Conservation (phyloP, 2,888 invertebrate genomes). For the Luffia ferchaultella region DNA sequence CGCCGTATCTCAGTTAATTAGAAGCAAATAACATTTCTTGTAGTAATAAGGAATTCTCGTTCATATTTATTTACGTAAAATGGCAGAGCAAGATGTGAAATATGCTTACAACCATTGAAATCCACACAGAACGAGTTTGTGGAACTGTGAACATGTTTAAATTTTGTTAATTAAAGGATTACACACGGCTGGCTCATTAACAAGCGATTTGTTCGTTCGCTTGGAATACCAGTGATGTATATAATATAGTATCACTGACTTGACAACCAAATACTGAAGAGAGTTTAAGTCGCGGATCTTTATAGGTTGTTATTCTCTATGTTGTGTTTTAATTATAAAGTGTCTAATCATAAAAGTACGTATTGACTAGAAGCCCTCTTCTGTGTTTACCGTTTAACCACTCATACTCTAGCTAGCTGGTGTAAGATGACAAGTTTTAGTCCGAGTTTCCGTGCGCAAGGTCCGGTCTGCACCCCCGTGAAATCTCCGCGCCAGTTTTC, state of each 20-base stretch:
- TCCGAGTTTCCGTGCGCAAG: too few relatives aligned
- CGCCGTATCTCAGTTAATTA: too few relatives aligned
- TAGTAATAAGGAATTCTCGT: neutral
- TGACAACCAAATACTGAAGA: neutral
- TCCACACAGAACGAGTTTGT: neutral
- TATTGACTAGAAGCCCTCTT: too few relatives aligned
- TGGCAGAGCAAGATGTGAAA: neutral
- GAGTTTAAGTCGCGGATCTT: too few relatives aligned
- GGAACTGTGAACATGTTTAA: neutral
- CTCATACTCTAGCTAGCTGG: too few relatives aligned
- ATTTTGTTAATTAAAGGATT: neutral
- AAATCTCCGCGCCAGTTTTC: too few relatives aligned
- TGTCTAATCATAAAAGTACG: too few relatives aligned
- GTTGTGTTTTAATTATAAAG: too few relatives aligned
- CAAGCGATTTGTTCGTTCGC: neutral
- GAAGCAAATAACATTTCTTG: neutral
- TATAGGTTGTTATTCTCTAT: too few relatives aligned
- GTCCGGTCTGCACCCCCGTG: too few relatives aligned
- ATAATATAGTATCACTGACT: neutral
- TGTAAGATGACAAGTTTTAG: too few relatives aligned
- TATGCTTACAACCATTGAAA: neutral
- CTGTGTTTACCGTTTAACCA: too few relatives aligned
- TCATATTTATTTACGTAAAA: neutral
- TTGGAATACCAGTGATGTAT: neutral
- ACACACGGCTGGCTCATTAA: neutral